Percentiles rank a stretch among this genome's conserved stretches.
These are phyloP conservation scores for Oceanodroma tethys DNA, from an alignment of 2,113 vertebrate species.

Conservation along the genomic window DNA sequence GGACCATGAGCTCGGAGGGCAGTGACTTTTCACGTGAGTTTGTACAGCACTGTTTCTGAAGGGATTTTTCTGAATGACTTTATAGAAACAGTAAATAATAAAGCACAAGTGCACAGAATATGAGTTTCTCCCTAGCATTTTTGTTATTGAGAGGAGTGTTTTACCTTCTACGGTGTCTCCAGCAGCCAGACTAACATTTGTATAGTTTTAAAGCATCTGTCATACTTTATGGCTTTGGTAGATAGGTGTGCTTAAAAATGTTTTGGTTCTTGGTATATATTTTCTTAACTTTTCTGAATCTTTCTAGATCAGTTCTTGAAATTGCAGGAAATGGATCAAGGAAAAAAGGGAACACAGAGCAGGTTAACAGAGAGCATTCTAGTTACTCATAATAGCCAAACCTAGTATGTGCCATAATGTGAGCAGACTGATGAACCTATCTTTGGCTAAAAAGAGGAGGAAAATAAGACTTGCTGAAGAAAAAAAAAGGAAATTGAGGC, in stretches of 20 bases:
- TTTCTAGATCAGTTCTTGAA: background rate
- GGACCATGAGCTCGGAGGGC: background rate
- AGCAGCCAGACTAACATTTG: background rate
- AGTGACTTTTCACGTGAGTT: background rate
- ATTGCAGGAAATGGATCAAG: background rate
- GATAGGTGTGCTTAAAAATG: background rate
- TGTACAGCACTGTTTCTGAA: background rate
- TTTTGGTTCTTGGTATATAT: background rate
- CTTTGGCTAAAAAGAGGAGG: background rate
- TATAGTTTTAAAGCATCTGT: constrained; percentile 6
- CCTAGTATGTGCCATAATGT: background rate
- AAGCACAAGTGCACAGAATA: background rate
- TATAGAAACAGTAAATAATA: constrained; percentile 32
- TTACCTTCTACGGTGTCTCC: background rate
- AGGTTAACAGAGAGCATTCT: background rate
- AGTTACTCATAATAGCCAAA: background rate
- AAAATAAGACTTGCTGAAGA: background rate
- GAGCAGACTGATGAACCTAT: background rate
- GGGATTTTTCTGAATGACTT: constrained; percentile 5
- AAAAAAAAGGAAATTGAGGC: background rate
- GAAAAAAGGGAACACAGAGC: background rate
- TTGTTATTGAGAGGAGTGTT: background rate
- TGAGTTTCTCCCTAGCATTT: background rate
- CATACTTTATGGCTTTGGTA: background rate
- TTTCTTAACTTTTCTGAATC: background rate